These are phyloP conservation scores for Gryllus longicercus DNA, from an alignment of 2,888 invertebrate species.

Conservation along the genomic window DNA sequence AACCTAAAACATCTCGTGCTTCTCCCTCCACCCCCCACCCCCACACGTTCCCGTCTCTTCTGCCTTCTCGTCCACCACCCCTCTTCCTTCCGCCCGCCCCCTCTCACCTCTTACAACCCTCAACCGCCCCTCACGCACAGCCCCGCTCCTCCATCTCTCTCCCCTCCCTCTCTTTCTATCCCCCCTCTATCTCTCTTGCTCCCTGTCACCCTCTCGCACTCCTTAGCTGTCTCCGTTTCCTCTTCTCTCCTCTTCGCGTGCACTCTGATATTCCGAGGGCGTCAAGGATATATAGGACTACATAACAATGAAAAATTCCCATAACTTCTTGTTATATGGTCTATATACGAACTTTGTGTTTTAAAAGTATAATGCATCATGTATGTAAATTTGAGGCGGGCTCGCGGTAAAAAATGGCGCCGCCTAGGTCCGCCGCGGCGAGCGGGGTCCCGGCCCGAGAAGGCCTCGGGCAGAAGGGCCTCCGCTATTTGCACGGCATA, in stretches of 20 bases:
- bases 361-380: constrained; percentile 27
- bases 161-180: background rate
- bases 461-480: background rate
- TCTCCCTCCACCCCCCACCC: background rate
- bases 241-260: background rate
- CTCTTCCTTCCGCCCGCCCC: background rate
- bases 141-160: background rate
- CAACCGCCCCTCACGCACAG: background rate
- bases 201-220: background rate
- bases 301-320: constrained; percentile 17
- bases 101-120: background rate
- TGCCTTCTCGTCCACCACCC: background rate
- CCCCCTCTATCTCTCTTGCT: too few relatives aligned
- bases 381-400: constrained; percentile 26
- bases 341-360: constrained; percentile 28
- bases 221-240: background rate
- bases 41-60: background rate
- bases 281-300: constrained; percentile 22
- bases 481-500: constrained; percentile 24
- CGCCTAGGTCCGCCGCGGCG: background rate
- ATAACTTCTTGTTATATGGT: constrained; percentile 28
- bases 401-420: constrained; percentile 20
- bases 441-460: background rate
- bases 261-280: background rate
- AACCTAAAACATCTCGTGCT: constrained; percentile 6